Conservation (phyloP, 2,888 invertebrate species). For the Belgica antarctica region DNA sequence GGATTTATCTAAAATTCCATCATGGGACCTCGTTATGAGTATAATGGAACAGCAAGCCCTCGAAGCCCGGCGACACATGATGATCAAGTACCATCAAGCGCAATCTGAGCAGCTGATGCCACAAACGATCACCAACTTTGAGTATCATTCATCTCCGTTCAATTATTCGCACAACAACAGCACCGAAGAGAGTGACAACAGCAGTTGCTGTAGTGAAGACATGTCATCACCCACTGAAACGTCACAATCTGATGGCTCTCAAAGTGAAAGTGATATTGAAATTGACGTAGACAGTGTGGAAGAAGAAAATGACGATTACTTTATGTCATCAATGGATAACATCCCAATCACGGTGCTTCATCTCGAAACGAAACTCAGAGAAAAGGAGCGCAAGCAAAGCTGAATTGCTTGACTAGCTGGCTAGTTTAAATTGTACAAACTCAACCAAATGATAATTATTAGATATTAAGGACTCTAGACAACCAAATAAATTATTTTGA, state of each 20-base stretch:
- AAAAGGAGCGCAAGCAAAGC: slow-evolving; percentile 11
- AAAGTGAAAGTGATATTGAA: slow-evolving; percentile 33
- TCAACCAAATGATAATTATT: neutral
- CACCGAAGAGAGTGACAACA: slow-evolving; percentile 33
- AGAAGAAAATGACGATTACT: slow-evolving; percentile 30
- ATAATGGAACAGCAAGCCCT: slow-evolving; percentile 42
- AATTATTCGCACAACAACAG: neutral
- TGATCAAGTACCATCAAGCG: neutral
- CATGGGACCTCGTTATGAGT: slow-evolving; percentile 40
- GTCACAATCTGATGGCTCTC: slow-evolving; percentile 21
- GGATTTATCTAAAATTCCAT: slow-evolving; percentile 34
- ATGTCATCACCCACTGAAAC: slow-evolving; percentile 25
- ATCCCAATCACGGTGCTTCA: slow-evolving; percentile 42
- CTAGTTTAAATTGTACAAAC: no score
- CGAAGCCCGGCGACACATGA: slow-evolving; percentile 23
- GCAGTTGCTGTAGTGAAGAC: slow-evolving; percentile 35
- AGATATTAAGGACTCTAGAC: neutral
- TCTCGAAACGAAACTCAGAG: slow-evolving; percentile 31
- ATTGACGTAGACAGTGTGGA: slow-evolving; percentile 31
- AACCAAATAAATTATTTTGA: slow-evolving; percentile 27
- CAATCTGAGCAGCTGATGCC: slow-evolving; percentile 18
- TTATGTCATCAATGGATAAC: slow-evolving; percentile 14
- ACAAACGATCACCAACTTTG: slow-evolving; percentile 3
- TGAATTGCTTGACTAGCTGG: no score
- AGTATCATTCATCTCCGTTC: slow-evolving; percentile 26